A percentile compares a stretch with the other conserved stretches of the same genome.
Conservation (phyloP, 1,140 invertebrate genomes). For the Oedothorax gibbosus region DNA sequence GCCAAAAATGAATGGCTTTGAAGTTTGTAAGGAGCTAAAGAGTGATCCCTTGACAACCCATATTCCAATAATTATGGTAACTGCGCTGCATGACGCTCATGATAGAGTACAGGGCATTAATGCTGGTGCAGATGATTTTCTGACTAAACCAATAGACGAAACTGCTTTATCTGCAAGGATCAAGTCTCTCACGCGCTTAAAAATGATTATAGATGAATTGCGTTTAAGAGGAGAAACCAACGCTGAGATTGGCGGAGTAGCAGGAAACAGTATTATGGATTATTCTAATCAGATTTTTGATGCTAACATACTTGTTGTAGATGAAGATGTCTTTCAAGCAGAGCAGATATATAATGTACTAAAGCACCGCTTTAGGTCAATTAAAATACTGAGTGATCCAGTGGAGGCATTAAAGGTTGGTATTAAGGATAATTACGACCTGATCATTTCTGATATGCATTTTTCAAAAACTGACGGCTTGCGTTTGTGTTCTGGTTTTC, state of each 20-base stretch:
- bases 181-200: constrained; percentile 7
- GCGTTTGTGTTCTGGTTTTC: constrained; percentile 4
- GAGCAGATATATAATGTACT: constrained; percentile 9
- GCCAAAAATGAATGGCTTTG: constrained; percentile 3
- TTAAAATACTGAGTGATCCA: constrained; percentile 12
- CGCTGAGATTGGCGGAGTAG: constrained; percentile 24
- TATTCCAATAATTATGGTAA: constrained; percentile 13
- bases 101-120: constrained; percentile 1
- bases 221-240: constrained; percentile 12
- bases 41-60: constrained; percentile 7
- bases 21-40: constrained; percentile 11
- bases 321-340: constrained; percentile 1
- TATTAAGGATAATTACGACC: constrained; percentile 6
- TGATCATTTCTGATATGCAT: constrained; percentile 9
- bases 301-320: constrained; percentile 11
- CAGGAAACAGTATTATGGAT: constrained; percentile 28
- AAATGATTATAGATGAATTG: constrained; percentile 13
- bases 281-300: constrained; percentile 24
- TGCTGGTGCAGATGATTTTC: constrained; percentile 4
- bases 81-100: constrained; percentile 3
- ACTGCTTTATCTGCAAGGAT: constrained; percentile 3
- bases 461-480: constrained; percentile 8
- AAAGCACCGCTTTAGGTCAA: constrained; percentile 6
- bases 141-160: constrained; percentile 8
- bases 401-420: constrained; percentile 4